Conservation (phyloP, 1,140 invertebrate species). For the Caenorhabditis remanei region DNA sequence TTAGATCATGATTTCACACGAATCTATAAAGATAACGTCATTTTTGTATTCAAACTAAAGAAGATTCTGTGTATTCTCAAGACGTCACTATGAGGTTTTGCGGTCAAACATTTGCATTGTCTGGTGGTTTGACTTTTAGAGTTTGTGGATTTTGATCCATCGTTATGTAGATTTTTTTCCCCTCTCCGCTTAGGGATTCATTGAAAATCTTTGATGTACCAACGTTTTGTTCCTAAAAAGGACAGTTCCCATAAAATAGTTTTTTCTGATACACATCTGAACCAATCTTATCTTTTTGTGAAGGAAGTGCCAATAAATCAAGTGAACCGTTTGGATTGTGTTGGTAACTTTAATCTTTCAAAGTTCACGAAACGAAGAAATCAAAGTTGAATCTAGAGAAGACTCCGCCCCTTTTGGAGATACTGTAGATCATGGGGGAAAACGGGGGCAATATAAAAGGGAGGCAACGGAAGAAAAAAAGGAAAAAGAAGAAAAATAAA, state of each 20-base stretch:
- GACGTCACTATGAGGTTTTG: background rate
- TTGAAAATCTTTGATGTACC: no score
- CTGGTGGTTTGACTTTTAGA: background rate
- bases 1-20: slow-evolving; percentile 29
- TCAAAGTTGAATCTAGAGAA: slow-evolving; percentile 2
- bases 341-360: slow-evolving; percentile 10
- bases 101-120: slow-evolving; percentile 16
- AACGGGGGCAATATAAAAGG: background rate
- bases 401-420: background rate
- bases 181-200: background rate
- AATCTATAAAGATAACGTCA: slow-evolving; percentile 27
- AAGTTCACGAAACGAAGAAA: background rate
- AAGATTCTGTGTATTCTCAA: slow-evolving; percentile 31
- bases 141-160: background rate
- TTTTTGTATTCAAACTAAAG: background rate
- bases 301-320: background rate
- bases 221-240: no score
- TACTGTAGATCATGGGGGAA: slow-evolving; percentile 6
- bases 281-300: background rate
- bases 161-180: background rate
- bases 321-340: background rate
- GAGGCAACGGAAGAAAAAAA: no score
- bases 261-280: background rate
- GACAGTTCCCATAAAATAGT: no score
- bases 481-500: background rate